A percentile compares a stretch with the other conserved stretches of the same genome.
Conservation (phyloP, 2,888 invertebrate genomes). For the Erebia aethiops region DNA sequence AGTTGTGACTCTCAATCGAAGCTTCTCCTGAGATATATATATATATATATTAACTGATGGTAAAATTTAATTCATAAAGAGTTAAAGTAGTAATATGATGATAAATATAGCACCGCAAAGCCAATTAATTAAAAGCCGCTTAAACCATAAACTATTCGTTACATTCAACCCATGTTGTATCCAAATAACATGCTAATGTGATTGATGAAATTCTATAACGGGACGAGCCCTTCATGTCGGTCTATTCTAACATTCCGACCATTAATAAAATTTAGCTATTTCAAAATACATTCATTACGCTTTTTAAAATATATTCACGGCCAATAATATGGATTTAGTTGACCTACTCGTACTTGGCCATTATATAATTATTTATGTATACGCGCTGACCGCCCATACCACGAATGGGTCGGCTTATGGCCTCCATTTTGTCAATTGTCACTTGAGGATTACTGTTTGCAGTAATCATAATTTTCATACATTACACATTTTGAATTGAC, state of each 20-base stretch:
- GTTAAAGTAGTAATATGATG: neutral
- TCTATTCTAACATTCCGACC: constrained; percentile 26
- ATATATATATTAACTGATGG: too few species aligned
- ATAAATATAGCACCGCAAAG: constrained; percentile 14
- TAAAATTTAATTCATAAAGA: too few species aligned
- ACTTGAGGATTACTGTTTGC: too few species aligned
- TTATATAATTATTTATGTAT: neutral
- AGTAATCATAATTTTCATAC: too few species aligned
- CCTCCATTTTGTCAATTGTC: too few species aligned
- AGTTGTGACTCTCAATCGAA: neutral
- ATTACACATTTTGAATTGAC: too few species aligned
- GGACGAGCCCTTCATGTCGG: constrained; percentile 22
- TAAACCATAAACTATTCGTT: constrained; percentile 35
- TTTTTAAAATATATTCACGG: constrained; percentile 12
- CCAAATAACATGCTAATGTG: constrained; percentile 41
- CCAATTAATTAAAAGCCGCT: constrained; percentile 30
- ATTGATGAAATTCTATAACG: constrained; percentile 39
- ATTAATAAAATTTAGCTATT: constrained; percentile 30
- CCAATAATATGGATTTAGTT: neutral
- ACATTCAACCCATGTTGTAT: constrained; percentile 37
- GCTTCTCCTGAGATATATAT: neutral
- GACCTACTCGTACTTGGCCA: neutral
- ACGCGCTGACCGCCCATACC: too few species aligned
- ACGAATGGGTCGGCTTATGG: too few species aligned
- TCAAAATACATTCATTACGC: constrained; percentile 14